phyloP scores from a whole-genome alignment of 2,797 vertebrate genomes.

The Anguilla obscura region DNA sequence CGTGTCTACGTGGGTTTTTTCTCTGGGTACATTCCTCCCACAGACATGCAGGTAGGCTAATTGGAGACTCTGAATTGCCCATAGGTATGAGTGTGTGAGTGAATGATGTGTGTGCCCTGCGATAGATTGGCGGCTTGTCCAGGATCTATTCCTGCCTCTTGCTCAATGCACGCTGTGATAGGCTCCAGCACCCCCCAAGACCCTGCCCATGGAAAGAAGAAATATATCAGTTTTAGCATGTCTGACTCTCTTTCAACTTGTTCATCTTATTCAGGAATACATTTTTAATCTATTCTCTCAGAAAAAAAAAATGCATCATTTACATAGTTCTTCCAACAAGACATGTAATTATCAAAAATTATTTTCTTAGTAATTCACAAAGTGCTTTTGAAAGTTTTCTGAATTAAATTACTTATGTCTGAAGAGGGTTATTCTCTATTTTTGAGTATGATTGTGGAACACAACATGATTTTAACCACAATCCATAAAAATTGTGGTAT shows the following conservation, averaged over 20 bases:
- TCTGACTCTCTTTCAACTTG: not conserved
- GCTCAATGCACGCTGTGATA: too few species aligned
- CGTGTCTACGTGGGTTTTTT: too few species aligned
- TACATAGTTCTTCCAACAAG: not conserved
- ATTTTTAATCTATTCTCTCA: not conserved
- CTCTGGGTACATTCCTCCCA: too few species aligned
- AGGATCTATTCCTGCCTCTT: too few species aligned
- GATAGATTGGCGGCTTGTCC: too few species aligned
- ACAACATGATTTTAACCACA: not conserved
- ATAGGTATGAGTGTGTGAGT: too few species aligned
- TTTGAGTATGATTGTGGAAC: not conserved
- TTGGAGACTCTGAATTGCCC: too few species aligned
- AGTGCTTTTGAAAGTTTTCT: not conserved
- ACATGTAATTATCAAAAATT: not conserved
- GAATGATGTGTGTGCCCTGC: too few species aligned
- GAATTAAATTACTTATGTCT: not conserved
- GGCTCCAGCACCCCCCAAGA: too few species aligned
- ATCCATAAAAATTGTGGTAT: not conserved
- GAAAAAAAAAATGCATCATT: not conserved
- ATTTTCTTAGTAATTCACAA: not conserved
- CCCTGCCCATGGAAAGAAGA: not conserved
- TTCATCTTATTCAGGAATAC: not conserved
- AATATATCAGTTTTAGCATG: conserved; percentile 36
- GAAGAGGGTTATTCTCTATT: not conserved
- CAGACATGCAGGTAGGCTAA: too few species aligned